Evolutionary conservation across 2,797 vertebrate species (phyloP).

Genomic region (Geotrypetes seraphini): DNA sequence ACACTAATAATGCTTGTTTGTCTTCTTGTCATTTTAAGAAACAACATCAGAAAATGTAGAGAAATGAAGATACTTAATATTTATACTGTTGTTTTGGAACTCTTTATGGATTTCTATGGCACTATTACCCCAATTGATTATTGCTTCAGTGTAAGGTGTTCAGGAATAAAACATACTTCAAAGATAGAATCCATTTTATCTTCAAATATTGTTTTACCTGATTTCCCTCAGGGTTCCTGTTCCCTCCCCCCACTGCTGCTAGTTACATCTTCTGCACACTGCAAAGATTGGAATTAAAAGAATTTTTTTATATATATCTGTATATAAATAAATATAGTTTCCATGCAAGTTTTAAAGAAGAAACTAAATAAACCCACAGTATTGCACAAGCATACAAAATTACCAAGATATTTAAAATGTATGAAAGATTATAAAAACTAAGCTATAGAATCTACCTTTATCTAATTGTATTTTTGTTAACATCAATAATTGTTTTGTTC

Average conservation of each 20-base stretch:
- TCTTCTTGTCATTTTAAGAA: too few relatives aligned
- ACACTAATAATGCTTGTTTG: too few relatives aligned
- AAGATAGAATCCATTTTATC: constrained; percentile 26
- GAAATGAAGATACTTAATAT: too few relatives aligned
- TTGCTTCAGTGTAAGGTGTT: too few relatives aligned
- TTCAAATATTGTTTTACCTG: constrained; percentile 26
- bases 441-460: constrained; percentile 35
- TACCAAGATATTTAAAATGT: too few relatives aligned
- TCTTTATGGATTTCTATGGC: too few relatives aligned
- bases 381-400: constrained; percentile 30
- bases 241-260: constrained; percentile 15
- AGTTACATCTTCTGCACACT: constrained; percentile 21
- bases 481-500: constrained; percentile 42
- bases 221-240: constrained; percentile 34
- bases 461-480: constrained; percentile 34
- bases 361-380: constrained; percentile 13
- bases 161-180: too few relatives aligned
- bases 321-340: constrained; percentile 15
- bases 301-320: too few relatives aligned
- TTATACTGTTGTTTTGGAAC: too few relatives aligned
- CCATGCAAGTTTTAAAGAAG: constrained; percentile 30
- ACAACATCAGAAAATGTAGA: too few relatives aligned
- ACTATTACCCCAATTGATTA: too few relatives aligned
- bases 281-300: constrained; percentile 26
- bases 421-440: constrained; percentile 17